Base-by-base conservation (phyloP, 2,113 vertebrate genomes). In the Strix uralensis region DNA sequence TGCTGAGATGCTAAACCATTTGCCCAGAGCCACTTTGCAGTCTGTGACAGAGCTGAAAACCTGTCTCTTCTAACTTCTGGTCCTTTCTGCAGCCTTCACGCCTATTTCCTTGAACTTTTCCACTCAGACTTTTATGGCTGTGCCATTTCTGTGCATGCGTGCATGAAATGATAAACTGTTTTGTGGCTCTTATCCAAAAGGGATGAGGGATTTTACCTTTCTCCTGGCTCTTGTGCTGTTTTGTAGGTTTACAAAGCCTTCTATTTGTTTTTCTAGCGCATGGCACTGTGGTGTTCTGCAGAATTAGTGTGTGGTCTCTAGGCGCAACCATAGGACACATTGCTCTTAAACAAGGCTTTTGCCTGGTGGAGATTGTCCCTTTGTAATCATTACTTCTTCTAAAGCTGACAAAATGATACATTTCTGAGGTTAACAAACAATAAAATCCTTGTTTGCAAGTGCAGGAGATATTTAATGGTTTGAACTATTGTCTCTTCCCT, bases 201-300 rank as follows among this genome's bases (percentile, higher is more conserved):
- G 55, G 17, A 6, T 22, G 51, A 17, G 32, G 42, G 40, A 20
- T 54, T 87, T 83, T 49, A 54, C 40, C 23, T 52, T 70, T 52
- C 26, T 80, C 29, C 72, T 20, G 40, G 7, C 29, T 46, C 22
- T 69, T 38, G 7, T 17, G 52, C 25, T 17, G 17, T 79, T 59
- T 13, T 3, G 0, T 27, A 21, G 27, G 38, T 58, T 78, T 63
- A 21, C 66, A 51, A 25, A 65, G 29, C 36, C 29, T 15, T 30
- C 32, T n/a, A 0, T 69, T 63, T 59, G 22, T 65, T 87, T 70
- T 62, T 52, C 9, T 34, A 22, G 72, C 2, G 1, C 5, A 0
- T 27, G 70, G 29, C 27, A 19, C n/a, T 2, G 38, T 7, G 54
- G 36, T 13, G 34, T 46, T 61, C n/a, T 58, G 49, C 54, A 42